Conservation (phyloP, 2,888 invertebrate genomes). For the Drosophila aldrichi region DNA sequence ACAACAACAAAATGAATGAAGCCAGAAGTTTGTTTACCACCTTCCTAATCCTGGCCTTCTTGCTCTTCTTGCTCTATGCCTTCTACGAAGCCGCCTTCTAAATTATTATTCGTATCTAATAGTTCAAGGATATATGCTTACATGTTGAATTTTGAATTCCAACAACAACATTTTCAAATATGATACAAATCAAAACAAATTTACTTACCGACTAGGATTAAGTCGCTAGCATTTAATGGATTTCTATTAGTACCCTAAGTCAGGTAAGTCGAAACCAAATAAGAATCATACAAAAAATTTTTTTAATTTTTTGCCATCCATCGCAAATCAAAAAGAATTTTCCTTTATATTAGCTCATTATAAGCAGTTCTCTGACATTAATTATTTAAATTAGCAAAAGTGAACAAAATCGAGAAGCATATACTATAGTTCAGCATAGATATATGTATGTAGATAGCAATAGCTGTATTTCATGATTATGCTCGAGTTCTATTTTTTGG, state of each 20-base stretch:
- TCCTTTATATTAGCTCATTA: slow-evolving; percentile 9
- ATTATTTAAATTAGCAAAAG: slow-evolving; percentile 58
- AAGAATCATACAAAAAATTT: too few relatives aligned
- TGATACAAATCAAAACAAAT: slow-evolving; percentile 31
- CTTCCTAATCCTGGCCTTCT: slow-evolving; percentile 89
- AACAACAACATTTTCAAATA: slow-evolving; percentile 49
- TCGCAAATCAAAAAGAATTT: slow-evolving; percentile 6
- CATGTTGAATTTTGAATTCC: slow-evolving; percentile 72
- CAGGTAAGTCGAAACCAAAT: slow-evolving; percentile 60
- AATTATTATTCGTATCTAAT: slow-evolving; percentile 47
- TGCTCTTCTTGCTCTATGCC: slow-evolving; percentile 89
- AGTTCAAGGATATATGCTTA: slow-evolving; percentile 71
- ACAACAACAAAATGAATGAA: slow-evolving; percentile 86
- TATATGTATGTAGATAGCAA: not conserved
- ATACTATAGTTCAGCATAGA: not conserved
- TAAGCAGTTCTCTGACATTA: slow-evolving; percentile 36
- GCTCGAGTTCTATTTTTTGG: slow-evolving; percentile 58
- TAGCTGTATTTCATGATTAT: slow-evolving; percentile 12
- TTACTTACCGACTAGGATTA: slow-evolving; percentile 62
- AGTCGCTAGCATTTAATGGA: slow-evolving; percentile 82
- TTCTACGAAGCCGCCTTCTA: slow-evolving; percentile 88
- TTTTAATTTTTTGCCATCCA: too few relatives aligned
- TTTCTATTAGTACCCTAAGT: slow-evolving; percentile 76
- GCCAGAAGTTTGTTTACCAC: slow-evolving; percentile 90
- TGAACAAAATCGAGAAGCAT: slow-evolving; percentile 8